Evolutionary conservation across 2,797 vertebrate genomes (phyloP).

Genomic region (Mionectes olivaceus): DNA sequence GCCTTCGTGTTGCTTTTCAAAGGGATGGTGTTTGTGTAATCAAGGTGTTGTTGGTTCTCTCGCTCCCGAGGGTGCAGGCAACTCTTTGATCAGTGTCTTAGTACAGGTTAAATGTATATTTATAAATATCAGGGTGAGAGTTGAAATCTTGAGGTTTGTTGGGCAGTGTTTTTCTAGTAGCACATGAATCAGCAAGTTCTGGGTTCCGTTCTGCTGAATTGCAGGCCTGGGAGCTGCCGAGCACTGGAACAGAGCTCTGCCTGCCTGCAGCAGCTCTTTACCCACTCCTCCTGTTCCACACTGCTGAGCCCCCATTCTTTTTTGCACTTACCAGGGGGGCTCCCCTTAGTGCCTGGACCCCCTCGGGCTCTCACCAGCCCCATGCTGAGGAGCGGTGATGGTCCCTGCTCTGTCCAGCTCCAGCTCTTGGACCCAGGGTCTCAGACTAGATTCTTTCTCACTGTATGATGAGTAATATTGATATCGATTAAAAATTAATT

Average conservation of each 20-base stretch:
- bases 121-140: not conserved
- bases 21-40: not conserved
- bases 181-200: rapidly evolving
- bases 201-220: not conserved
- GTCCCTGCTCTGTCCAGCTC: not conserved
- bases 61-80: rapidly evolving
- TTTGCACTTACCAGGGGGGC: not conserved
- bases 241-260: rapidly evolving
- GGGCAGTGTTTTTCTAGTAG: not conserved
- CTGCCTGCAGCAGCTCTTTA: not conserved
- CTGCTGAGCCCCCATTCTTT: not conserved
- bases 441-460: not conserved
- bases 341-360: not conserved
- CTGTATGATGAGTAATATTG: not conserved
- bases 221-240: not conserved
- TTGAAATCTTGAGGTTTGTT: not conserved
- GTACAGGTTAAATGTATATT: not conserved
- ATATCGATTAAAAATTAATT: not conserved
- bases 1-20: not conserved
- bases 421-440: not conserved
- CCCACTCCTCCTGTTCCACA: not conserved
- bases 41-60: not conserved
- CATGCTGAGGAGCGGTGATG: not conserved
- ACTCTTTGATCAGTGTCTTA: not conserved
- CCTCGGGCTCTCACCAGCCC: too few species aligned